phyloP scores from a whole-genome alignment of 2,797 vertebrate species.

The Lagorchestes hirsutus region DNA sequence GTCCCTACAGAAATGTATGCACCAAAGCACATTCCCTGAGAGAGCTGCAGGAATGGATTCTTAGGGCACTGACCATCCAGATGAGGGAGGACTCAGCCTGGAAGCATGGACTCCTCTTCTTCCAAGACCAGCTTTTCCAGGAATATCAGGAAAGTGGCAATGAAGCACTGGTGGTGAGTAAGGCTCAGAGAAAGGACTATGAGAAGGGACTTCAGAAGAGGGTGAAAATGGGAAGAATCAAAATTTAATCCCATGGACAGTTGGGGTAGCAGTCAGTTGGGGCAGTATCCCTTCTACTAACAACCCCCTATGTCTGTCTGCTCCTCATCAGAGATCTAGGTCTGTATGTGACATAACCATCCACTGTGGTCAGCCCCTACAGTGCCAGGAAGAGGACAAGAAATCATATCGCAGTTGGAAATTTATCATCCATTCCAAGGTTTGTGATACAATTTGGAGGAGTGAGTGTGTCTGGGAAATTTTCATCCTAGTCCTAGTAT shows the following conservation, averaged over 20 bases:
- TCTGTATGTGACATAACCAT: slow-evolving; percentile 83
- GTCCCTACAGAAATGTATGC: slow-evolving; percentile 89
- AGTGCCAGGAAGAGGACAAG: slow-evolving; percentile 78
- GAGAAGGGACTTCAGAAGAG: not conserved
- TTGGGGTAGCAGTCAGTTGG: not conserved
- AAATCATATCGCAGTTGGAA: slow-evolving; percentile 84
- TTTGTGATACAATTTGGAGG: slow-evolving; percentile 2
- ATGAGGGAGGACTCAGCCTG: slow-evolving; percentile 81
- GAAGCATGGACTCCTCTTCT: slow-evolving; percentile 88
- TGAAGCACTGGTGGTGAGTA: slow-evolving; percentile 90
- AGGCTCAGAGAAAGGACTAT: not conserved
- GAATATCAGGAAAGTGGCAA: slow-evolving; percentile 88
- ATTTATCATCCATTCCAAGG: slow-evolving; percentile 89
- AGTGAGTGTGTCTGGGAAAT: not conserved
- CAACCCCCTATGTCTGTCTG: not conserved
- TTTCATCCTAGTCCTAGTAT: not conserved
- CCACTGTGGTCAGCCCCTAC: slow-evolving; percentile 86
- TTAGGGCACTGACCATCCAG: slow-evolving; percentile 75
- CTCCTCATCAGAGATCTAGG: slow-evolving; percentile 87
- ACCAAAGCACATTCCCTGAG: slow-evolving; percentile 88
- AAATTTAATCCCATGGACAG: not conserved
- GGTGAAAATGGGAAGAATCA: not conserved
- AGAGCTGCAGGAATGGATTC: slow-evolving; percentile 93
- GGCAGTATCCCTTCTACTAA: not conserved
- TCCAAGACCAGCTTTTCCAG: slow-evolving; percentile 87